phyloP scores from a whole-genome alignment of 1,140 invertebrate species.

The Macrobrachium rosenbergii region DNA sequence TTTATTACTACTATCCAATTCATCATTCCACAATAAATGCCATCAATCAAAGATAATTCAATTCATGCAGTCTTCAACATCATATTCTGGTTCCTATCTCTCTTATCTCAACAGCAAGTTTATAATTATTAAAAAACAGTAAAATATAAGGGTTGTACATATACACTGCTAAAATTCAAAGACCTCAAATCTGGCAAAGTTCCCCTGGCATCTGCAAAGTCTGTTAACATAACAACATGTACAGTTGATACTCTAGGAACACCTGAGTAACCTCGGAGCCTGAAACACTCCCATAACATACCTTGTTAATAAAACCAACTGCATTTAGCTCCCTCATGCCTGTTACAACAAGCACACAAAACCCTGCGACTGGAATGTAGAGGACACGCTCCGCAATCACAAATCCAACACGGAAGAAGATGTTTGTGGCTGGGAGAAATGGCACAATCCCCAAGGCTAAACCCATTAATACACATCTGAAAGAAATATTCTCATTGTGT shows the following conservation, averaged over 20 bases:
- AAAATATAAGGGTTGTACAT: too few relatives aligned
- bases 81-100: too few relatives aligned
- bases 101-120: too few relatives aligned
- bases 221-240: too few relatives aligned
- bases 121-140: too few relatives aligned
- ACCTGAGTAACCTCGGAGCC: too few relatives aligned
- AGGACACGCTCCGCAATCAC: constrained; percentile 89
- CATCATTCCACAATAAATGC: neutral
- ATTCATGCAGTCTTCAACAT: too few relatives aligned
- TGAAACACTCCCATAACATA: constrained; percentile 67
- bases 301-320: constrained; percentile 46
- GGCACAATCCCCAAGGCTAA: constrained; percentile 83
- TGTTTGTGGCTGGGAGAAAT: constrained; percentile 91
- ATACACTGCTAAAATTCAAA: too few relatives aligned
- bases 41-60: neutral
- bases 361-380: constrained; percentile 87
- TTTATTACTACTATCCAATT: too few relatives aligned
- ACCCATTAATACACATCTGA: constrained; percentile 74
- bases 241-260: too few relatives aligned
- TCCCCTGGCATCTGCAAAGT: neutral
- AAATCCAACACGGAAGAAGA: constrained; percentile 92
- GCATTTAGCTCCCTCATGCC: constrained; percentile 73
- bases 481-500: neutral
- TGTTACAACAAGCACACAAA: constrained; percentile 82
- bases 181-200: too few relatives aligned